Evolutionary conservation across 2,888 invertebrate genomes (phyloP), one percentile per base, ranked within the genome.

Genomic region (Acheta domesticus): DNA sequence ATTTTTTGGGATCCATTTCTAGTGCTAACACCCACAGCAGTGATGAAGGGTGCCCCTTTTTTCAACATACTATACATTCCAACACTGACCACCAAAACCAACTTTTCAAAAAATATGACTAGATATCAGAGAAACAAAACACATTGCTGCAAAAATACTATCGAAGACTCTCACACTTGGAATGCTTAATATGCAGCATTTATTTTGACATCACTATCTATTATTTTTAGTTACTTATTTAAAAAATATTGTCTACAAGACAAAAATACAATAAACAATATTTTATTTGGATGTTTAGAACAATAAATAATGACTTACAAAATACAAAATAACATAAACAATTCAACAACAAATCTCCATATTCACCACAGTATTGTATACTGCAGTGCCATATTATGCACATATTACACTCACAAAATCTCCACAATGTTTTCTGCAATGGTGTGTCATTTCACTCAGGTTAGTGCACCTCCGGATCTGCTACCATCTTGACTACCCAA

Each of bases 401-500:
- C 62, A 62, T 36, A 62, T 62, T 62, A 62, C 62, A 14, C 14
- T 62, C n/a, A 16, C 14, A 11, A 62, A 62, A 62, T 62, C n/a
- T 62, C n/a, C 62, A 36, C 36, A 36, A 36, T 74, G 12, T 16
- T 20, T 21, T 20, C 74, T 20, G 36, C 20, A 12, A 20, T 75
- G 75, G 3, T 75, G 75, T 75, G 36, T 23, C 75, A 75, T 20
- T 48, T 76, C 48, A 76, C 49, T 76, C 76, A 4, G 76, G 76
- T n/a, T 14, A 76, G 48, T 19, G 48, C 48, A 19, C 48, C 76
- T 48, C 48, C 76, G 36, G 76, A 79, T 49, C 62, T 76, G 77
- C 73, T 77, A 48, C 79, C 75, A 75, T 79, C 77, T 77, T 77
- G 79, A 48, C 79, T 79, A 21, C 77, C 73, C 62, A 79, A 16